Conservation (phyloP, 2,888 invertebrate genomes). For the Catocala sponsa region DNA sequence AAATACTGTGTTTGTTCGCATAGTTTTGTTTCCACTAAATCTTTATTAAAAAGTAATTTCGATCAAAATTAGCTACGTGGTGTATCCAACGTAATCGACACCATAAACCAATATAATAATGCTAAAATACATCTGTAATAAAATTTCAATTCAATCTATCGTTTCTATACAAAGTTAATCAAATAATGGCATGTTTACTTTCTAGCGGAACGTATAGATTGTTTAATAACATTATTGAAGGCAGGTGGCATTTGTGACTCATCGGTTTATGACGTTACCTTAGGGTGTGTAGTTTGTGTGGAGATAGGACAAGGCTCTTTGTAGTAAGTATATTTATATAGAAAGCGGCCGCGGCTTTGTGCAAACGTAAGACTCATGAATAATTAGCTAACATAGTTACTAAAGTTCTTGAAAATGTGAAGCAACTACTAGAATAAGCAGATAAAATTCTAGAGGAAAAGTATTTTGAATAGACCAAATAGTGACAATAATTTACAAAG, state of each 20-base stretch:
- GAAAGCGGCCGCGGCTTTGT: background rate
- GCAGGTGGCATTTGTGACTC: slow-evolving; percentile 64
- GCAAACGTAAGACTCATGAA: too few species aligned
- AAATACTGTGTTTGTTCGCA: too few species aligned
- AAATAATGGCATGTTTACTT: slow-evolving; percentile 52
- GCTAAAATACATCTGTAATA: slow-evolving; percentile 29
- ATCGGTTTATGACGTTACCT: slow-evolving; percentile 51
- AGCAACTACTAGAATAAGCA: too few species aligned
- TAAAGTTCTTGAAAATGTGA: too few species aligned
- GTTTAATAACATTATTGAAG: slow-evolving; percentile 59
- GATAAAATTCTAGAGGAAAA: too few species aligned
- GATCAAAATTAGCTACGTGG: background rate
- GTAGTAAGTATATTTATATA: background rate
- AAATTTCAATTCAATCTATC: slow-evolving; percentile 44
- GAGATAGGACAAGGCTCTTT: slow-evolving; percentile 1
- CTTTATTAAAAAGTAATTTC: too few species aligned
- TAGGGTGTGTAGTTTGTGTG: slow-evolving; percentile 36
- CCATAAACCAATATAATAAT: slow-evolving; percentile 14
- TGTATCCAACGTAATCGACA: background rate
- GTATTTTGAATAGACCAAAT: too few species aligned
- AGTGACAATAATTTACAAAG: too few species aligned
- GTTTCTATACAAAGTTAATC: slow-evolving; percentile 50
- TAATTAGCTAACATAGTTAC: too few species aligned
- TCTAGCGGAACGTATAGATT: slow-evolving; percentile 41
- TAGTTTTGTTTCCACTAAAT: too few species aligned